A percentile compares a stretch with the other conserved stretches of the same genome.
These are phyloP conservation scores for Lasaia peninsularis DNA, from an alignment of 1,140 invertebrate genomes.

Conservation along the genomic window DNA sequence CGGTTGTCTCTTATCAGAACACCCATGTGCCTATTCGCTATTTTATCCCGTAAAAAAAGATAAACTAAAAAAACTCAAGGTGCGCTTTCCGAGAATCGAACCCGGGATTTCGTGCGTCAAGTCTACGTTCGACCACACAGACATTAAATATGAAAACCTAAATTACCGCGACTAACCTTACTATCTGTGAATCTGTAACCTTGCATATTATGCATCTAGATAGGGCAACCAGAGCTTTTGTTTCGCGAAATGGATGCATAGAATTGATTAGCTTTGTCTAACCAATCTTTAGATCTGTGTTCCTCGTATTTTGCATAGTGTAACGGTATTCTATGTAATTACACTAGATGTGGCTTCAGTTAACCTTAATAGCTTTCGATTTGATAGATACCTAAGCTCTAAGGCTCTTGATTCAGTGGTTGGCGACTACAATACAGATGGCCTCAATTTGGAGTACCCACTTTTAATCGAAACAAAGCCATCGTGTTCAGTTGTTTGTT, in stretches of 20 bases:
- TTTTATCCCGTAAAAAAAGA: no score
- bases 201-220: conserved; percentile 10
- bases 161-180: neutral
- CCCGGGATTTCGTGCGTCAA: no score
- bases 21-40: no score
- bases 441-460: no score
- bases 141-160: neutral
- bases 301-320: neutral
- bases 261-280: conserved; percentile 9
- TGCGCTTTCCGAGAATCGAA: no score
- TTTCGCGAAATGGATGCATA: conserved; percentile 8
- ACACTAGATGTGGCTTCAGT: neutral
- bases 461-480: no score
- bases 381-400: neutral
- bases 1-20: no score
- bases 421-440: no score
- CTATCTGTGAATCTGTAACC: neutral
- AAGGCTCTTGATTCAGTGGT: no score
- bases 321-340: conserved; percentile 10
- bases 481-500: no score
- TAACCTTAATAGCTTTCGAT: neutral
- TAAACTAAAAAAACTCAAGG: no score
- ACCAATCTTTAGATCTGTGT: conserved; percentile 3
- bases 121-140: no score
- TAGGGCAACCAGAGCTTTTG: conserved; percentile 1